These are phyloP conservation scores for Fabriciana adippe DNA, from an alignment of 2,888 invertebrate species.

Conservation along the genomic window DNA sequence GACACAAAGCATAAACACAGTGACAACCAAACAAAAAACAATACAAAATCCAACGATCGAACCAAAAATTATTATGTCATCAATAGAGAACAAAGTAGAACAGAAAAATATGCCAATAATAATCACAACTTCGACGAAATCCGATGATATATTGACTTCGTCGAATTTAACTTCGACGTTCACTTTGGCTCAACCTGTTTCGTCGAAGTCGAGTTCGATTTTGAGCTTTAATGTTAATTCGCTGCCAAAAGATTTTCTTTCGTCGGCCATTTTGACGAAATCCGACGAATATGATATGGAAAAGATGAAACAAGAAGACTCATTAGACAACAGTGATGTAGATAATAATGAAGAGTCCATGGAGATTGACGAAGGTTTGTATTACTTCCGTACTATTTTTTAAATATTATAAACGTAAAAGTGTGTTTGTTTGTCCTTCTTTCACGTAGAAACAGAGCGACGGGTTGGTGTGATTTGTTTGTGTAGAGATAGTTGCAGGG, in stretches of 20 bases:
- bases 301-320: slow-evolving; percentile 33
- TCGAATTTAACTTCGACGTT: slow-evolving; percentile 8
- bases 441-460: too few relatives aligned
- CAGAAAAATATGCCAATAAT: slow-evolving; percentile 14
- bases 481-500: slow-evolving; percentile 47
- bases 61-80: slow-evolving; percentile 29
- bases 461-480: too few relatives aligned
- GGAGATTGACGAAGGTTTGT: slow-evolving; percentile 43
- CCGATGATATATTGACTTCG: slow-evolving; percentile 8
- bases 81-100: slow-evolving; percentile 21
- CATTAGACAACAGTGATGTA: slow-evolving; percentile 61
- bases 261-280: slow-evolving; percentile 43
- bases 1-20: slow-evolving; percentile 56
- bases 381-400: background rate
- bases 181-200: slow-evolving; percentile 21
- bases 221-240: slow-evolving; percentile 49
- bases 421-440: too few relatives aligned
- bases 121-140: slow-evolving; percentile 13
- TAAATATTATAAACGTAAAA: slow-evolving; percentile 1
- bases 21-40: slow-evolving; percentile 38
- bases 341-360: slow-evolving; percentile 38
- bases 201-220: slow-evolving; percentile 35
- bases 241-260: slow-evolving; percentile 53
- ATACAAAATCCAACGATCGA: slow-evolving; percentile 27
- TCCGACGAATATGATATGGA: slow-evolving; percentile 33